Percentiles rank a stretch among this genome's conserved stretches.
Evolutionary conservation across 2,113 vertebrate genomes (phyloP).

Genomic region (Heterocephalus glaber): DNA sequence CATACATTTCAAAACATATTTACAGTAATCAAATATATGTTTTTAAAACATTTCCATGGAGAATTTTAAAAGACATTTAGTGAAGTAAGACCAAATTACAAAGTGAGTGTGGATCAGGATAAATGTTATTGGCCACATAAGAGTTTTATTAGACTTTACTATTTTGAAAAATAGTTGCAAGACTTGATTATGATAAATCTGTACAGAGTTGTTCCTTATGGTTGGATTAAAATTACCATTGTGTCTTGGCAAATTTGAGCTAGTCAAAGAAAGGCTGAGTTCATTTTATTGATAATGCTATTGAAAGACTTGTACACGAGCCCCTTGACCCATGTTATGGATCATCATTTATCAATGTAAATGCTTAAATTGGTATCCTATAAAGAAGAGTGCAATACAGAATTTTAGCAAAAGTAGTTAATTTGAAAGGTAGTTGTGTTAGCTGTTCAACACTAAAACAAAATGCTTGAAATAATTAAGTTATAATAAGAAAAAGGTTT

Average conservation of each 20-base stretch:
- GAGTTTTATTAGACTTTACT: not conserved
- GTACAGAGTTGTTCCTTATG: not conserved
- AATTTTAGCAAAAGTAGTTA: not conserved
- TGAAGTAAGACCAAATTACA: conserved; percentile 2
- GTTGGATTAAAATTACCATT: conserved; percentile 53
- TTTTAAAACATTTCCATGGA: not conserved
- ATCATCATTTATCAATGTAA: conserved; percentile 31
- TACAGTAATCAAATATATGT: not conserved
- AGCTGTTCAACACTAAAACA: not conserved
- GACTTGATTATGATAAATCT: conserved; percentile 17
- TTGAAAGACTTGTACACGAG: not conserved
- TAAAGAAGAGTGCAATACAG: not conserved
- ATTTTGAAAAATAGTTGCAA: conserved; percentile 64
- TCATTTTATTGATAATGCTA: conserved; percentile 48
- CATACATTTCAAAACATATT: not conserved
- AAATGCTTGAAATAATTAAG: not conserved
- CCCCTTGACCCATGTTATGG: not conserved
- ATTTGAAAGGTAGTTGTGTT: not conserved
- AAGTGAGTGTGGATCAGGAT: not conserved
- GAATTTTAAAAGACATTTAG: not conserved
- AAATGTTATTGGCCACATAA: conserved; percentile 5
- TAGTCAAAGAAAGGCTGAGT: conserved; percentile 54
- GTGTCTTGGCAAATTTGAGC: conserved; percentile 8
- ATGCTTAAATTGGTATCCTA: not conserved
- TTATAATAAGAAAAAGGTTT: not conserved